These are phyloP conservation scores for Rhopilema esculentum DNA, from an alignment of 30 jellyfish, hydroid and myxozoan genomes.

Conservation along the genomic window DNA sequence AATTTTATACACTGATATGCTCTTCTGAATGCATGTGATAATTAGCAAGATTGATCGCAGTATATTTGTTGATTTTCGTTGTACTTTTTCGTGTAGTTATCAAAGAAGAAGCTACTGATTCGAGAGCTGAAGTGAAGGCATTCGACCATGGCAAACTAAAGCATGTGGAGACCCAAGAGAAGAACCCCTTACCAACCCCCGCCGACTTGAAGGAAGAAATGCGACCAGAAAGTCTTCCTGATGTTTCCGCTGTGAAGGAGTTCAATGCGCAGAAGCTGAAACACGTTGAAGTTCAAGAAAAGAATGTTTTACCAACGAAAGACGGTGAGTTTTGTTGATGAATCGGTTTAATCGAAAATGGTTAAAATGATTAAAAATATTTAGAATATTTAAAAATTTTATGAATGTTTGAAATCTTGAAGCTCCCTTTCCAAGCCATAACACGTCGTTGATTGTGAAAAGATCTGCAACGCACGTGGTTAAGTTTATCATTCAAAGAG, in stretches of 20 bases:
- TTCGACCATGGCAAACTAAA: conserved; percentile 88
- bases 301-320: conserved; percentile 77
- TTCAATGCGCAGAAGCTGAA: conserved; percentile 76
- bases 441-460: too few relatives aligned
- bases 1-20: too few relatives aligned
- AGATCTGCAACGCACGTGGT: too few relatives aligned
- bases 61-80: too few relatives aligned
- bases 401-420: too few relatives aligned
- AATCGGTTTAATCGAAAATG: too few relatives aligned
- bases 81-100: conserved; percentile 62
- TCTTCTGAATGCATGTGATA: background rate
- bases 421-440: too few relatives aligned
- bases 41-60: too few relatives aligned
- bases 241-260: conserved; percentile 83
- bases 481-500: too few relatives aligned
- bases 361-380: too few relatives aligned
- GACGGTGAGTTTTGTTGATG: conserved; percentile 60
- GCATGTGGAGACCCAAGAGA: conserved; percentile 95
- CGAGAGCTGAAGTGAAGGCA: conserved; percentile 93
- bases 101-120: conserved; percentile 85
- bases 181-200: conserved; percentile 93
- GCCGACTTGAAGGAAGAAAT: conserved; percentile 80
- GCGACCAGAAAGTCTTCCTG: conserved; percentile 89
- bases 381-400: too few relatives aligned
- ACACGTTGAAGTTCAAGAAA: conserved; percentile 84